Evolutionary conservation across 1,140 invertebrate species (phyloP), one percentile per base, ranked within the genome.

Genomic region (Bilobella aurantiaca): DNA sequence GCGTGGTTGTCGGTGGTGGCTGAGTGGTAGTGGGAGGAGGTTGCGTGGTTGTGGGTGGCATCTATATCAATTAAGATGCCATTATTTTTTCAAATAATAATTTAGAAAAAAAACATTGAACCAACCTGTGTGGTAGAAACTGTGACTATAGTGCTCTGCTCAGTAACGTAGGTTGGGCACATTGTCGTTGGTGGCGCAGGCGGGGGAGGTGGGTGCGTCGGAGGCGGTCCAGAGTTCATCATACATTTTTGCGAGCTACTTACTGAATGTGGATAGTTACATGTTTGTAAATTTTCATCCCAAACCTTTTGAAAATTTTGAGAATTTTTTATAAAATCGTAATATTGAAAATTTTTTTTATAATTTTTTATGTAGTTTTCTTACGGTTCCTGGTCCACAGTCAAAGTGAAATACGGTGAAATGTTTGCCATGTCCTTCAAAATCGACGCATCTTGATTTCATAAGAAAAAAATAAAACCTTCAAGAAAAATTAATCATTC

Each of bases 401-500:
- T 73, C 69, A 64, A 78, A 79, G 18, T 75, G 72, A 63, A 75
- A 78, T 3, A 83, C 76, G 37, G 81, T 82, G 69, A 82, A 84
- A 29, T 82, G 80, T 64, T 85, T 81, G 29, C 82, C 84, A 69
- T 83, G 81, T 1, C 76, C 75, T 62, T 75, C 73, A 73, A 76
- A 79, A 67, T 81, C 79, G n/a, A 89, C 87, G 57, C 77, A 78
- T 16, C 74, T 53, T 12, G 12, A 53, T 18, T 53, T 12, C 5
- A 53, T 47, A 74, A 74, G 57, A 75, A 74, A 53, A 14, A 23
- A 53, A 23, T 14, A 16, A 23, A 12, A 53, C 5, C 21, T 16
- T 23, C 8, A 8, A n/a, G 37, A 42, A 53, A 5, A 53, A 18
- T 5, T 53, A 16, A 12, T 12, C 23, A 53, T 5, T 12, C 5